These are phyloP conservation scores for Nanger granti DNA, from an alignment of 2,113 vertebrate species.

Conservation along the genomic window DNA sequence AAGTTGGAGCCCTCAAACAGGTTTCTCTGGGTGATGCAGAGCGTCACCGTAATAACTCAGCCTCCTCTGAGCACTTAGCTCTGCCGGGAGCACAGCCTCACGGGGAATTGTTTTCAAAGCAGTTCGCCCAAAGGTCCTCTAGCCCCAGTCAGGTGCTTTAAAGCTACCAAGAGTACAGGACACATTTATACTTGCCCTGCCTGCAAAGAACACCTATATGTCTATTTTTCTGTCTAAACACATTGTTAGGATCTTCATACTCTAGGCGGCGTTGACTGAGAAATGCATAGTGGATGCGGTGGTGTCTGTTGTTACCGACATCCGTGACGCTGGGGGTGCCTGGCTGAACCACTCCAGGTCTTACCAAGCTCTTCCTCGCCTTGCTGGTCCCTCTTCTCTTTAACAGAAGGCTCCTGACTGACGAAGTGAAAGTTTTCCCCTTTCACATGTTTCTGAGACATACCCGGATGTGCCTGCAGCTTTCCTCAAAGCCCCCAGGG, in stretches of 20 bases:
- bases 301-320: not conserved
- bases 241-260: not conserved
- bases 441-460: not conserved
- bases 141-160: not conserved
- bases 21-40: not conserved
- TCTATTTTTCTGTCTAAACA: not conserved
- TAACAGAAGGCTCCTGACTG: not conserved
- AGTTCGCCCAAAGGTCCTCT: not conserved
- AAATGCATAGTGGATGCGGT: rapidly evolving
- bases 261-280: not conserved
- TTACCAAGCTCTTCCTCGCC: rapidly evolving
- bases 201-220: not conserved
- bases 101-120: not conserved
- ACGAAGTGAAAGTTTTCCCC: not conserved
- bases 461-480: not conserved
- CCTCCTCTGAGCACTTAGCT: not conserved
- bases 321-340: rapidly evolving
- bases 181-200: not conserved
- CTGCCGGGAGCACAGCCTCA: not conserved
- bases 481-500: not conserved
- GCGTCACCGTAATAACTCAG: not conserved
- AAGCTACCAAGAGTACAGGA: not conserved
- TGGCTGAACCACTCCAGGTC: not conserved
- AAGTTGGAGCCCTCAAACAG: not conserved
- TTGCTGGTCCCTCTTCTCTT: rapidly evolving